Percentiles rank a stretch among this genome's conserved stretches.
phyloP scores from a whole-genome alignment of 2,113 vertebrate genomes.

The Sardina pilchardus region DNA sequence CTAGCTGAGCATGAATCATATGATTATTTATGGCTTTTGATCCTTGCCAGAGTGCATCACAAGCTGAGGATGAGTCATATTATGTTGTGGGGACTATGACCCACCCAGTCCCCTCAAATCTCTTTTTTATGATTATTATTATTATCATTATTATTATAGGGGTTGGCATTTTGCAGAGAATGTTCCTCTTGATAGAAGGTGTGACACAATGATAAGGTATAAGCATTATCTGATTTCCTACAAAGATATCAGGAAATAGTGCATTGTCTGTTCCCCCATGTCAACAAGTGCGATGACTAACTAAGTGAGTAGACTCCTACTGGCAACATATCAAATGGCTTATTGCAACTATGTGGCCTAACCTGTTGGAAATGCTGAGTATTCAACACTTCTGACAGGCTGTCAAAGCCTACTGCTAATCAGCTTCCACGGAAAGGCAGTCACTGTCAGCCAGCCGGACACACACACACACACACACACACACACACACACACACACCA shows the following conservation, averaged over 20 bases:
- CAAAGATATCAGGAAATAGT: background rate
- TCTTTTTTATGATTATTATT: background rate
- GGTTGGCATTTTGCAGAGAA: background rate
- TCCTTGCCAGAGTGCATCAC: background rate
- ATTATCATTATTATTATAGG: too few species aligned
- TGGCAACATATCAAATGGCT: background rate
- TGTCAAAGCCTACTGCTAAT: background rate
- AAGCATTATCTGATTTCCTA: background rate
- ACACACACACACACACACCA: background rate
- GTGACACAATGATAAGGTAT: background rate
- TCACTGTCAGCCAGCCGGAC: background rate
- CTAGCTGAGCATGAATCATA: background rate
- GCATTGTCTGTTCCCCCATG: background rate
- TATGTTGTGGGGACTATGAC: background rate
- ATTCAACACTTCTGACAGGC: conserved; percentile 1
- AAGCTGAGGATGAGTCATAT: background rate
- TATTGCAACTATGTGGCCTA: background rate
- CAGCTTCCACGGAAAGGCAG: background rate
- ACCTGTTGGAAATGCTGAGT: background rate
- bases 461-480: background rate
- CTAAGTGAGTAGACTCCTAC: background rate
- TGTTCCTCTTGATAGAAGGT: background rate
- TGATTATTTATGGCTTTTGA: background rate
- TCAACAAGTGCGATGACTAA: background rate
- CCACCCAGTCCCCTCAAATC: background rate